Evolutionary conservation across 2,797 vertebrate species (phyloP).

Genomic region (Erpetoichthys calabaricus): DNA sequence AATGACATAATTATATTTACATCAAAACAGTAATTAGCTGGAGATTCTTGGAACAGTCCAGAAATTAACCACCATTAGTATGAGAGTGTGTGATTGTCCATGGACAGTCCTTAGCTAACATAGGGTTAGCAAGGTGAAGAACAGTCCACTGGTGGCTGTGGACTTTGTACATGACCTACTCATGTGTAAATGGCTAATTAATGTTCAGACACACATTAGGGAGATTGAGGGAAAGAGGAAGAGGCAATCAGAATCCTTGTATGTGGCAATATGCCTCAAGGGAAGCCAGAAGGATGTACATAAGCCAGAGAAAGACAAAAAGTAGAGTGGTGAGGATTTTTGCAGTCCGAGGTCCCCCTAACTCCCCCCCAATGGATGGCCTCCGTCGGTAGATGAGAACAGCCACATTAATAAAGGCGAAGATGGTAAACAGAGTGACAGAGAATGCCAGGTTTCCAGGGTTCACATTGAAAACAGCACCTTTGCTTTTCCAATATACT

Average conservation of each 20-base stretch:
- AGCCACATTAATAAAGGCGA: slow-evolving; percentile 47
- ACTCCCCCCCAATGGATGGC: slow-evolving; percentile 48
- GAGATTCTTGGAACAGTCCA: too few relatives aligned
- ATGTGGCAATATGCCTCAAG: slow-evolving; percentile 69
- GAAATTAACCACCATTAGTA: too few relatives aligned
- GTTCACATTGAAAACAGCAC: slow-evolving; percentile 46
- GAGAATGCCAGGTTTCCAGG: slow-evolving; percentile 69
- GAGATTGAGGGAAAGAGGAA: slow-evolving; percentile 4
- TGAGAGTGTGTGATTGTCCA: too few relatives aligned
- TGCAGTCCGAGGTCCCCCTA: slow-evolving; percentile 60
- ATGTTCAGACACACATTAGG: background rate
- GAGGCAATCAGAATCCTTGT: slow-evolving; percentile 47
- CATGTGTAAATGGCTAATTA: too few relatives aligned
- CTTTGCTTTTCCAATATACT: slow-evolving; percentile 58
- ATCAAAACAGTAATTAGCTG: too few relatives aligned
- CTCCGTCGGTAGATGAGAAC: slow-evolving; percentile 61
- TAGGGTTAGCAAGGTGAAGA: too few relatives aligned
- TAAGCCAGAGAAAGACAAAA: slow-evolving; percentile 58
- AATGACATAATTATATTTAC: too few relatives aligned
- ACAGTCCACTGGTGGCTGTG: too few relatives aligned
- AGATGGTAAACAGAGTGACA: slow-evolving; percentile 67
- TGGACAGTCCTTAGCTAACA: too few relatives aligned
- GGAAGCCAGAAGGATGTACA: slow-evolving; percentile 67
- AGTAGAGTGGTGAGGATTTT: slow-evolving; percentile 59
- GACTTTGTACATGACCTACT: too few relatives aligned